Evolutionary conservation across 2,113 vertebrate genomes (phyloP).

Genomic region (Rhynchomys soricoides): DNA sequence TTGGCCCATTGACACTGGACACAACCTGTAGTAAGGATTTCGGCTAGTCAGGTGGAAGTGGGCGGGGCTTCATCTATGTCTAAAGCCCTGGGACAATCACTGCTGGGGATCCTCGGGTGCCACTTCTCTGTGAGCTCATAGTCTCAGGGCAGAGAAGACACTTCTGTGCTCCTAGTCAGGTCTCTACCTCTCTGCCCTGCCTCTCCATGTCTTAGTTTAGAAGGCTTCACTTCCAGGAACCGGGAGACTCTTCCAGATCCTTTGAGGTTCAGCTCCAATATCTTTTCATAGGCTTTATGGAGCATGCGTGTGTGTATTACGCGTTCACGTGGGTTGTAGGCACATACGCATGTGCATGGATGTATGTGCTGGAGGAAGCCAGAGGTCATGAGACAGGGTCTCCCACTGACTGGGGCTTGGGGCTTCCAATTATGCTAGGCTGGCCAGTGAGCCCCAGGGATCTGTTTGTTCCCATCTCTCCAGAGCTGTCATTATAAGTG

Average conservation of each 20-base stretch:
- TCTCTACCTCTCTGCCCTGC: neutral
- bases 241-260: neutral
- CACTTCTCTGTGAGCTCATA: neutral
- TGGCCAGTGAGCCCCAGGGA: neutral
- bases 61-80: neutral
- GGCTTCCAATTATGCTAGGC: neutral
- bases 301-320: neutral
- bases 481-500: neutral
- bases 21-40: neutral
- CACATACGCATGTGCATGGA: too few relatives aligned
- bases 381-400: neutral
- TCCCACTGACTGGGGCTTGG: neutral
- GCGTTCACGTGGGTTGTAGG: too few relatives aligned
- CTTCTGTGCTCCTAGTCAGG: neutral
- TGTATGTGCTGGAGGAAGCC: neutral
- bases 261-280: neutral
- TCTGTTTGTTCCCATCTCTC: neutral
- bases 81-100: neutral
- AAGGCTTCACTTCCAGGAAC: neutral
- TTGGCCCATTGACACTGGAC: neutral
- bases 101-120: neutral
- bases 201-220: neutral
- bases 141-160: neutral
- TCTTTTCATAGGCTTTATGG: neutral
- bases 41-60: neutral